These are phyloP conservation scores for Steinernema scapterisci DNA, from an alignment of 2,888 invertebrate genomes.

Conservation along the genomic window DNA sequence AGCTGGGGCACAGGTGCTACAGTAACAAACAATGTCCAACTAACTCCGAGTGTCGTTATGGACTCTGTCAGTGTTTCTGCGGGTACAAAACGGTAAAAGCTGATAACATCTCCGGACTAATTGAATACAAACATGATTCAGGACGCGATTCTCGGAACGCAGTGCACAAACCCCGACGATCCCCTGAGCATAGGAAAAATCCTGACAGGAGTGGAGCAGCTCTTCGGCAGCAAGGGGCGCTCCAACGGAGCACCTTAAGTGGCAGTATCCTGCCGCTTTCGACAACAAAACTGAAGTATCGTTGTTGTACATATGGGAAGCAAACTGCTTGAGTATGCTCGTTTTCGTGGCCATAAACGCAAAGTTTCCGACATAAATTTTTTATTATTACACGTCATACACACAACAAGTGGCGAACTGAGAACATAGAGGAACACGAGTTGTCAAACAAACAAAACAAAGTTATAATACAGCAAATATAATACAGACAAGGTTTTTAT, in stretches of 20 bases:
- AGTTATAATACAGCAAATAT: no score
- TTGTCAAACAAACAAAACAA: no score
- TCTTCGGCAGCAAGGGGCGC: conserved; percentile 51
- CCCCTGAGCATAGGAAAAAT: conserved; percentile 60
- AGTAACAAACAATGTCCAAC: conserved; percentile 60
- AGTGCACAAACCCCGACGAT: conserved; percentile 65
- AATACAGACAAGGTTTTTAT: no score
- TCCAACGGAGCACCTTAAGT: conserved; percentile 27
- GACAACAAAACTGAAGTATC: neutral
- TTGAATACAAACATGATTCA: neutral
- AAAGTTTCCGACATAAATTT: no score
- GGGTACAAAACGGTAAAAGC: conserved; percentile 53
- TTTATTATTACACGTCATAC: no score
- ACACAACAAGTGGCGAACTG: no score
- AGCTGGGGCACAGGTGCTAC: conserved; percentile 46
- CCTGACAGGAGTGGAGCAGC: conserved; percentile 55
- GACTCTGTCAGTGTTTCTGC: conserved; percentile 64
- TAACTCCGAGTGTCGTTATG: conserved; percentile 64
- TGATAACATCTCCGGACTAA: no score
- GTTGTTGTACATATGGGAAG: conserved; percentile 2
- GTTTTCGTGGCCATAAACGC: neutral
- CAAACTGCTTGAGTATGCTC: neutral
- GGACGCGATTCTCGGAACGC: conserved; percentile 33
- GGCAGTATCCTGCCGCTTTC: neutral
- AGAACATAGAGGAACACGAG: no score